These are phyloP conservation scores for Epinotia bilunana DNA, from an alignment of 2,888 invertebrate genomes.

Conservation along the genomic window DNA sequence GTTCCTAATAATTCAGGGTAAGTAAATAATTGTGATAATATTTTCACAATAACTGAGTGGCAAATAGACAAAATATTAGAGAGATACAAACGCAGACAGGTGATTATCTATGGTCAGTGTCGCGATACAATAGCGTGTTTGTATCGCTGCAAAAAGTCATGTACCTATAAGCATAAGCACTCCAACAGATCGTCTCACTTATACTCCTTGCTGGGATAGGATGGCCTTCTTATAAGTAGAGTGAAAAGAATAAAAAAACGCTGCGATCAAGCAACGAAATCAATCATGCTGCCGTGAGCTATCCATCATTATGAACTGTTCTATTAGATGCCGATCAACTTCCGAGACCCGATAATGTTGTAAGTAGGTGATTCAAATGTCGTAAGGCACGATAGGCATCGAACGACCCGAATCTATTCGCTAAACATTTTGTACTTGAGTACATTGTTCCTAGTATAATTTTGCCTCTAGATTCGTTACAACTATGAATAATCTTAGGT, in stretches of 20 bases:
- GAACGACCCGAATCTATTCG: slow-evolving; percentile 13
- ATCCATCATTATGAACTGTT: slow-evolving; percentile 55
- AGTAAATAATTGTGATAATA: too few species aligned
- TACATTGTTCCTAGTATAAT: neutral
- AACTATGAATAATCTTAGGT: neutral
- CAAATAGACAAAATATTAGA: too few species aligned
- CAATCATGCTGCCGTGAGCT: slow-evolving; percentile 60
- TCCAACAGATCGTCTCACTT: too few species aligned
- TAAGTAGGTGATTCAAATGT: slow-evolving; percentile 34
- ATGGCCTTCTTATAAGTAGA: neutral
- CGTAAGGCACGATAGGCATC: slow-evolving; percentile 32
- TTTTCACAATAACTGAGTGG: too few species aligned
- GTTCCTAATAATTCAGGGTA: too few species aligned
- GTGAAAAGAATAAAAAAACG: slow-evolving; percentile 1
- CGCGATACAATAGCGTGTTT: too few species aligned
- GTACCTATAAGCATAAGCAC: too few species aligned
- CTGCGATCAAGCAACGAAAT: slow-evolving; percentile 48
- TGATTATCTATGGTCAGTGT: too few species aligned
- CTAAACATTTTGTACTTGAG: neutral
- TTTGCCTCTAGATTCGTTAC: neutral
- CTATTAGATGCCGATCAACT: slow-evolving; percentile 47
- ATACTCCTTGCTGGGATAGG: neutral
- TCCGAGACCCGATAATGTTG: slow-evolving; percentile 29
- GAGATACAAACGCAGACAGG: too few species aligned
- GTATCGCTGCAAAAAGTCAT: too few species aligned